Evolutionary conservation across 92 coral and sea anemone species (phyloP).

Genomic region (Phymanthus crucifer): DNA sequence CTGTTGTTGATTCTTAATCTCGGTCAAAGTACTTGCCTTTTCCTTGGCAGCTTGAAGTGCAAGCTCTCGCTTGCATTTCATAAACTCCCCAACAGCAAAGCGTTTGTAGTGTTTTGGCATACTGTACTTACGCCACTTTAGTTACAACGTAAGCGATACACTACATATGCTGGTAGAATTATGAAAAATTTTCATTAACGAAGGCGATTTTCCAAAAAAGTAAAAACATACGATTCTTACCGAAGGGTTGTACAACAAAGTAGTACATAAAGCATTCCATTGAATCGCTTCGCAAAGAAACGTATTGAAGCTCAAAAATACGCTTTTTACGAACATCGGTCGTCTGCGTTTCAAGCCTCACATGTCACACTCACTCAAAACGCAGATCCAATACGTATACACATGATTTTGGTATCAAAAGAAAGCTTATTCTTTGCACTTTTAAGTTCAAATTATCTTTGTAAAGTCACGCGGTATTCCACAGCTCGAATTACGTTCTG

Average conservation of each 20-base stretch:
- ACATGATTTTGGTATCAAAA: slow-evolving; percentile 28
- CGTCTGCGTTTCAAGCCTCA: neutral
- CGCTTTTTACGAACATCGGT: neutral
- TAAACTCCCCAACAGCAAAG: slow-evolving; percentile 32
- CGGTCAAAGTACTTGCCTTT: slow-evolving; percentile 21
- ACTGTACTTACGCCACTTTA: neutral
- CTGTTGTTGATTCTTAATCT: slow-evolving; percentile 29
- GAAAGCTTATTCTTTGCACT: slow-evolving; percentile 34
- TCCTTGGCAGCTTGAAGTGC: slow-evolving; percentile 37
- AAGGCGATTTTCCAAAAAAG: neutral
- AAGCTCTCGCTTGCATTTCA: slow-evolving; percentile 33
- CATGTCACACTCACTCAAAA: neutral
- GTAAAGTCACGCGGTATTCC: slow-evolving; percentile 40
- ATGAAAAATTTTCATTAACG: neutral
- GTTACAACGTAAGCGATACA: neutral
- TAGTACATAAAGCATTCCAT: neutral
- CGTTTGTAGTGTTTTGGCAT: slow-evolving; percentile 29
- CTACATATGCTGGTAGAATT: neutral
- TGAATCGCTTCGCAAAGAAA: neutral
- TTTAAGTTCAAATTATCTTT: neutral
- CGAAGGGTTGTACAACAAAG: neutral
- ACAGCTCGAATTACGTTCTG: slow-evolving; percentile 6
- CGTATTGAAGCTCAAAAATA: neutral
- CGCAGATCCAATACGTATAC: neutral
- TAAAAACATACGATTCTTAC: slow-evolving; percentile 3